Evolutionary conservation across 2,888 invertebrate genomes (phyloP), one percentile per base, ranked within the genome.

Genomic region (Scaptomyza parva): DNA sequence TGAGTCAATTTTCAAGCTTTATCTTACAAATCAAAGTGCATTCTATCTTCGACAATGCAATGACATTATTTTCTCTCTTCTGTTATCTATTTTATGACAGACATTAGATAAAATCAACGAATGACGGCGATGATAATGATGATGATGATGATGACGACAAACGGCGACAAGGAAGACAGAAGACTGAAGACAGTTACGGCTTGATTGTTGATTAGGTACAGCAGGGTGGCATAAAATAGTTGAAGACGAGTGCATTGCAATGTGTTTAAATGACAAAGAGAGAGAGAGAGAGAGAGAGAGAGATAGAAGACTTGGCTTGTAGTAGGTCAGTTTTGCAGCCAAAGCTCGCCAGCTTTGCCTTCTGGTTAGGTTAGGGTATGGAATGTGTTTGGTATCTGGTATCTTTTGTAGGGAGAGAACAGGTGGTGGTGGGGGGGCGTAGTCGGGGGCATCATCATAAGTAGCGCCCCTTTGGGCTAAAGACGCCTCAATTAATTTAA

Each of bases 401-500:
- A 35, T 18, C 18, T 2, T 28, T 6, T 17, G 26, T 14, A n/a
- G n/a, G n/a, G n/a, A n/a, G n/a, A n/a, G n/a, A n/a, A n/a, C n/a
- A n/a, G n/a, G n/a, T 44, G 44, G n/a, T 12, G 6, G 41, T 20
- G n/a, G 43, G 22, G 12, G 28, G 11, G 12, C 0, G 30, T 12
- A 12, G 30, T 3, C 0, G n/a, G 17, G 39, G 35, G 28, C 14
- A 18, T 28, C 47, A 44, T 39, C 51, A 54, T 73, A 48, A 55
- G 48, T 51, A 45, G 45, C 39, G 52, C 47, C 55, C 20, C 33
- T 2, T n/a, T 3, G 7, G 28, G 22, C 58, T 47, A 43, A 70
- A 76, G 72, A 76, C 71, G 75, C 48, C 39, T 55, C 75, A 78
- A 78, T 78, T 81, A 78, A 78, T 78, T 81, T 58, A 81, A 78